Evolutionary conservation across 2,113 vertebrate genomes (phyloP).

Genomic region (Takifugu flavidus): DNA sequence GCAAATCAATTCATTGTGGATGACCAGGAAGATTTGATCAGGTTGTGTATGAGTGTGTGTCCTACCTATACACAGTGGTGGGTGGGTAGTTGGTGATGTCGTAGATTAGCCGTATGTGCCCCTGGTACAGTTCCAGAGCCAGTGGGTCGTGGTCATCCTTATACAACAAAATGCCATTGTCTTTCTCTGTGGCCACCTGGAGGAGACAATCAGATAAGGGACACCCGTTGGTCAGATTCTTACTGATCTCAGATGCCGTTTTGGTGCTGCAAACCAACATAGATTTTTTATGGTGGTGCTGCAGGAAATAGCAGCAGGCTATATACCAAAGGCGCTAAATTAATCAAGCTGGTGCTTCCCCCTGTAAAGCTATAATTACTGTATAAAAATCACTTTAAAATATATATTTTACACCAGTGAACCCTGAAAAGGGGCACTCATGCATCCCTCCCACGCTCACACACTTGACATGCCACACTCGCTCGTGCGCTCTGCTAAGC

Average conservation of each 20-base stretch:
- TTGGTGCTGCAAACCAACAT: too few relatives aligned
- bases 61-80: conserved; percentile 92
- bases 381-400: not conserved
- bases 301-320: too few relatives aligned
- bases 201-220: conserved; percentile 8
- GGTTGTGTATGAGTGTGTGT: not conserved
- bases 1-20: too few relatives aligned
- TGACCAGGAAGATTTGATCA: too few relatives aligned
- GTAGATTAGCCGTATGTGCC: conserved; percentile 91
- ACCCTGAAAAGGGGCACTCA: conserved; percentile 17
- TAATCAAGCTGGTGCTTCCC: not conserved
- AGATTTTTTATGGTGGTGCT: too few relatives aligned
- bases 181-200: conserved; percentile 94
- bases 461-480: conserved; percentile 50
- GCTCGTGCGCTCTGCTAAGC: conserved; percentile 38
- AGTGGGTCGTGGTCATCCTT: conserved; percentile 94
- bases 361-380: not conserved
- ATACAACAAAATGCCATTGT: conserved; percentile 91
- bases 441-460: conserved; percentile 10
- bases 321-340: too few relatives aligned
- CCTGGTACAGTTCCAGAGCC: conserved; percentile 94
- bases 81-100: conserved; percentile 89
- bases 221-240: not conserved
- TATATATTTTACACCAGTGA: conserved; percentile 10
- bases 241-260: not conserved